phyloP scores from a whole-genome alignment of 2,797 vertebrate genomes.

The Loris lydekkerianus region DNA sequence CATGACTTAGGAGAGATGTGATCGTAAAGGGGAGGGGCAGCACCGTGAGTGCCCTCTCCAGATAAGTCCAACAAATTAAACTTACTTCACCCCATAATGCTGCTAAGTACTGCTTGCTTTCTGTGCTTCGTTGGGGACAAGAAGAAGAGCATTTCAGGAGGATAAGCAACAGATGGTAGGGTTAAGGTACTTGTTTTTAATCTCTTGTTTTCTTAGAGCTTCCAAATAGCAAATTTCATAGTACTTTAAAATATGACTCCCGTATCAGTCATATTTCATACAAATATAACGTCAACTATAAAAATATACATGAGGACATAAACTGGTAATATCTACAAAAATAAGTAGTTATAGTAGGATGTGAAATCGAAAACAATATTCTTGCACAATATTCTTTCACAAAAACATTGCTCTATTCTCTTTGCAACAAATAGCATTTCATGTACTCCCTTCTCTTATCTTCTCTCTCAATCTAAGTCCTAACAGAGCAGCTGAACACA shows the following conservation, averaged over 20 bases:
- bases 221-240: slow-evolving; percentile 36
- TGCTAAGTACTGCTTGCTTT: slow-evolving; percentile 38
- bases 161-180: neutral
- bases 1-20: neutral
- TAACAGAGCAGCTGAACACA: neutral
- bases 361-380: slow-evolving; percentile 1
- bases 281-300: slow-evolving; percentile 31
- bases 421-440: slow-evolving; percentile 8
- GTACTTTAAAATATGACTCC: slow-evolving; percentile 37
- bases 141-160: neutral
- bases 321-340: slow-evolving; percentile 21
- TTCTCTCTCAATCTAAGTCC: slow-evolving; percentile 21
- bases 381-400: neutral
- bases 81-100: neutral
- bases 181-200: slow-evolving; percentile 41
- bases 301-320: neutral
- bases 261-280: neutral
- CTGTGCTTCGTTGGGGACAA: neutral
- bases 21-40: neutral
- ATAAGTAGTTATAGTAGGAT: neutral
- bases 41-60: neutral
- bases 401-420: neutral
- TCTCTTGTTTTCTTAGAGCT: slow-evolving; percentile 20
- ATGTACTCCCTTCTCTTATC: neutral
- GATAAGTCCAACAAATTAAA: neutral